Base-by-base conservation (phyloP, 2,797 vertebrate genomes). In the Distichodus sexfasciatus region DNA sequence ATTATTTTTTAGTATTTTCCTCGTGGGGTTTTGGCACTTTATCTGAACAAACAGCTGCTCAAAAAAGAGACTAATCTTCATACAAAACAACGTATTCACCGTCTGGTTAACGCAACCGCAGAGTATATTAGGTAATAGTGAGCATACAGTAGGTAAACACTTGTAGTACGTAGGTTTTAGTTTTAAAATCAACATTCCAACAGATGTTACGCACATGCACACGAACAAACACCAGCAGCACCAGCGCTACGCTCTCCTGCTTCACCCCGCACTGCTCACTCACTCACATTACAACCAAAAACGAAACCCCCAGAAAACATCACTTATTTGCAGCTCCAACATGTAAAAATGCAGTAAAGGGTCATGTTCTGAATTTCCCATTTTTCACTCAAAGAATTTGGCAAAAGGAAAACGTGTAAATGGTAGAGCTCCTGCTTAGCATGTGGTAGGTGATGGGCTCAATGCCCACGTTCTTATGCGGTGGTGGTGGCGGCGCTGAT, bases 11-110 rank as follows among this genome's bases (percentile, higher is more conserved):
- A 78, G 78, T 47, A 61, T 82, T 75, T 38, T 43, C 66, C 71
- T 69, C 78, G 81, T 90, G 90, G 89, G 90, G 92, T 97, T n/a
- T 98, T 99, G 97, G 96, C 96, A 99, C 97, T 98, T 98, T 89
- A 94, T 94, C 91, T 92, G 92, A 94, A 95, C 94, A 90, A 93
- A 93, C 90, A 89, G 89, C 91, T 93, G 90, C 91, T 90, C 91
- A 92, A 91, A 92, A 66, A 95, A 94, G 92, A 94, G 92, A 94
- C 91, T 91, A 91, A 89, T 89, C 89, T 81, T 91, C 87, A 86
- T 93, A 94, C 89, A 94, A 96, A 86, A 92, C n/a, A n/a, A 94
- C 86, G 81, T 92, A 85, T 86, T 85, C 83, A 85, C 91, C 82
- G 89, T 91, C 85, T 88, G 78, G 85, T 92, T 84, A 93, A 94